phyloP scores from a whole-genome alignment of 2,888 invertebrate species.

The Prenolepis imparis region DNA sequence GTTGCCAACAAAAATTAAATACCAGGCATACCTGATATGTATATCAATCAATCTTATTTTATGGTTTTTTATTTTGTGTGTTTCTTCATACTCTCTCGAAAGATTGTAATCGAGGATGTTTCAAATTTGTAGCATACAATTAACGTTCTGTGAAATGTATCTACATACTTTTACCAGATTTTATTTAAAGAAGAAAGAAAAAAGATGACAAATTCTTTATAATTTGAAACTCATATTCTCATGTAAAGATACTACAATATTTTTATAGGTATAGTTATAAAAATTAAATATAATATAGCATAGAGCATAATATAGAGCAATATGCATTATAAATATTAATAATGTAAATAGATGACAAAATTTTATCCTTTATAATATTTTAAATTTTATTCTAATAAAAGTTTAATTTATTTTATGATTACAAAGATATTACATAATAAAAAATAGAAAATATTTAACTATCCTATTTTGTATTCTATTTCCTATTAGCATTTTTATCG shows the following conservation, averaged over 20 bases:
- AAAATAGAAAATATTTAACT: conserved; percentile 9
- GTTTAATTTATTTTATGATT: not conserved
- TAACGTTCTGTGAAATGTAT: not conserved
- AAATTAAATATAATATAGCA: no score
- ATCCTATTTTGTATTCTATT: not conserved
- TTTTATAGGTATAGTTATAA: not conserved
- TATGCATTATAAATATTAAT: not conserved
- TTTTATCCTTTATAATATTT: not conserved
- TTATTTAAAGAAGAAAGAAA: not conserved
- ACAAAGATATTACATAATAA: not conserved
- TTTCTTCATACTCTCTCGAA: not conserved
- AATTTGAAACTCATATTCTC: not conserved
- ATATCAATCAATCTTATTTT: conserved; percentile 3
- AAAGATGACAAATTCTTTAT: not conserved
- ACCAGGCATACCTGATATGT: not conserved
- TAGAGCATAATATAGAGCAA: not conserved
- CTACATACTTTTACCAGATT: no score
- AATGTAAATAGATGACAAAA: not conserved
- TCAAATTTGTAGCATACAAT: not conserved
- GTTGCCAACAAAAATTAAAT: conserved; percentile 47
- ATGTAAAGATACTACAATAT: not conserved
- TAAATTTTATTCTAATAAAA: not conserved
- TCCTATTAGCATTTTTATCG: not conserved
- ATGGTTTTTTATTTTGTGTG: not conserved
- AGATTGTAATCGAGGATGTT: not conserved